Conservation (phyloP, 2,888 invertebrate genomes). For the Mythimna lalbum region DNA sequence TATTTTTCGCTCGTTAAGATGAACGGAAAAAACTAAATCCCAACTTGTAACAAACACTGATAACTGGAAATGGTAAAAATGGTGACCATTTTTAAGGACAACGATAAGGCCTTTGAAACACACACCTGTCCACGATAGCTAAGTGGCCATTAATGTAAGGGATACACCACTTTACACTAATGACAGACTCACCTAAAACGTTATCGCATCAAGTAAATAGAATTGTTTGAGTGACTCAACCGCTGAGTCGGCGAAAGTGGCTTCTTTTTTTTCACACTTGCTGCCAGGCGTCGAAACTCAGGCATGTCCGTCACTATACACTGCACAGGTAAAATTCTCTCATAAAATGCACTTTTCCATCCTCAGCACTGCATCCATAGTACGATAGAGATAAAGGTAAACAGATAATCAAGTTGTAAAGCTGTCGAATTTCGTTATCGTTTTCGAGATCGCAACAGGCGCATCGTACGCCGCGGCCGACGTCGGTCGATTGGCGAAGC, state of each 20-base stretch:
- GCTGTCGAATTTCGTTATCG: conserved; percentile 69
- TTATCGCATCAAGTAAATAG: conserved; percentile 87
- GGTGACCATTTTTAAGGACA: conserved; percentile 55
- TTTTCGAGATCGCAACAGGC: conserved; percentile 73
- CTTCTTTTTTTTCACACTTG: conserved; percentile 89
- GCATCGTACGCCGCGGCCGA: conserved; percentile 76
- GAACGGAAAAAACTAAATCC: conserved; percentile 30
- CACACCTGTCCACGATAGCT: conserved; percentile 70
- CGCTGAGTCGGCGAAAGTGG: conserved; percentile 76
- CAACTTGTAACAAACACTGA: conserved; percentile 38
- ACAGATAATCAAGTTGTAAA: conserved; percentile 40
- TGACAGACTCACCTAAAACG: conserved; percentile 88
- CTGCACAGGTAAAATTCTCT: conserved; percentile 72
- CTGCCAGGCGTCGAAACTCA: conserved; percentile 84
- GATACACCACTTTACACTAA: conserved; percentile 76
- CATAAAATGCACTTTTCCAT: conserved; percentile 78
- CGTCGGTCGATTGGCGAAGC: conserved; percentile 67
- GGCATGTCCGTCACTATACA: conserved; percentile 87
- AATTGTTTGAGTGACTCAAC: conserved; percentile 79
- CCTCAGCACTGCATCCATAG: conserved; percentile 85
- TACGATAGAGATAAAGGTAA: conserved; percentile 49
- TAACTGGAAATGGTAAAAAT: conserved; percentile 52
- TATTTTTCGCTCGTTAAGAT: conserved; percentile 1
- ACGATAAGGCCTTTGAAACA: conserved; percentile 45
- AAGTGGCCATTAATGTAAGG: conserved; percentile 72